These are phyloP conservation scores for Thalpophila matura DNA, from an alignment of 2,888 invertebrate genomes.

Conservation along the genomic window DNA sequence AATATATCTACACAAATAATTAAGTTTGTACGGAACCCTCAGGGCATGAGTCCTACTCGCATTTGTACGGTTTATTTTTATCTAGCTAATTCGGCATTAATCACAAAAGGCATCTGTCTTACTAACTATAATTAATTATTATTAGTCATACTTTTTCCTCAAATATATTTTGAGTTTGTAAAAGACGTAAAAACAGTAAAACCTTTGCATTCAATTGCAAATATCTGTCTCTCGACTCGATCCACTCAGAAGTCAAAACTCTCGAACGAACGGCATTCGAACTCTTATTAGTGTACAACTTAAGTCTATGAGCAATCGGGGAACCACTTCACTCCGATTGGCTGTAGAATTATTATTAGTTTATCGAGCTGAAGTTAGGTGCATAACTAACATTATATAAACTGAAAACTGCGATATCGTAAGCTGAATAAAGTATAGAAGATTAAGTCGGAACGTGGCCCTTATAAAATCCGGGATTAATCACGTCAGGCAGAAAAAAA, in stretches of 20 bases:
- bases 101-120: too few relatives aligned
- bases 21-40: too few relatives aligned
- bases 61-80: too few relatives aligned
- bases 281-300: conserved; percentile 55
- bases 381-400: background rate
- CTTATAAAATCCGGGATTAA: conserved; percentile 41
- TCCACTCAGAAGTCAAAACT: conserved; percentile 47
- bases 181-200: conserved; percentile 10
- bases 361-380: conserved; percentile 16
- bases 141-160: background rate
- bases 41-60: too few relatives aligned
- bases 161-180: background rate
- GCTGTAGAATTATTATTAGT: conserved; percentile 45
- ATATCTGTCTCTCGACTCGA: conserved; percentile 19
- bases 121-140: too few relatives aligned
- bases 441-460: background rate
- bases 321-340: conserved; percentile 45
- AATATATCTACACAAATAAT: too few relatives aligned
- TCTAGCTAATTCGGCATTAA: too few relatives aligned
- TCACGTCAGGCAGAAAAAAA: conserved; percentile 47
- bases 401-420: conserved; percentile 20
- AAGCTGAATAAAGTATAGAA: conserved; percentile 23
- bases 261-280: conserved; percentile 41
- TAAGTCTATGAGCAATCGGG: conserved; percentile 48
- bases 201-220: conserved; percentile 16